phyloP scores from a whole-genome alignment of 2,797 vertebrate genomes.

The Lacerta viridis region DNA sequence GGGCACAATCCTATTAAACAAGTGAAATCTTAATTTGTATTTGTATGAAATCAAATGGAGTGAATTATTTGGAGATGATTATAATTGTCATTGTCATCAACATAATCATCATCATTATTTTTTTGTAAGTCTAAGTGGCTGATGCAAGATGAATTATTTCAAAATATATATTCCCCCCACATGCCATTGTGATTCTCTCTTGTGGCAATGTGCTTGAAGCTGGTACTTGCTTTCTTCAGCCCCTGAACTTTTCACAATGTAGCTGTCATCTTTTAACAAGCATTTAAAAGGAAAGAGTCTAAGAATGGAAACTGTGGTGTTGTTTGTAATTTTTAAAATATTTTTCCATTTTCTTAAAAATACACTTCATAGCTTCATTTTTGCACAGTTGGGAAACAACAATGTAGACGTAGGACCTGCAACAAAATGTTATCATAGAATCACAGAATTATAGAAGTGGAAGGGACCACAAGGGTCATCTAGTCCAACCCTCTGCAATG shows the following conservation, averaged over 20 bases:
- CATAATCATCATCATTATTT: constrained; percentile 77
- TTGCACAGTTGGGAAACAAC: neutral
- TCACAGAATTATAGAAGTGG: too few relatives aligned
- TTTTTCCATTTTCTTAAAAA: neutral
- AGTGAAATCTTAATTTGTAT: constrained; percentile 75
- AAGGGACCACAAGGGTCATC: too few relatives aligned
- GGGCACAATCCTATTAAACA: constrained; percentile 70
- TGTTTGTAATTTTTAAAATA: neutral
- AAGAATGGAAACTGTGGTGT: constrained; percentile 38
- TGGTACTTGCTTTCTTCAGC: constrained; percentile 69
- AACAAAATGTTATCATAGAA: neutral
- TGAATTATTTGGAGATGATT: constrained; percentile 78
- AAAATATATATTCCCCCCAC: constrained; percentile 63
- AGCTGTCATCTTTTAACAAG: constrained; percentile 66
- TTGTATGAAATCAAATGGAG: constrained; percentile 73
- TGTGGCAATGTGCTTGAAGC: constrained; percentile 45
- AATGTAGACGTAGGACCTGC: neutral
- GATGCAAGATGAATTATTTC: constrained; percentile 56
- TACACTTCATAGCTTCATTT: neutral
- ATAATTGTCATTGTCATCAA: constrained; percentile 74
- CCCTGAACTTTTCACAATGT: constrained; percentile 67
- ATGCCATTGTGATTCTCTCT: constrained; percentile 73
- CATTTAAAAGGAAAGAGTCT: constrained; percentile 52
- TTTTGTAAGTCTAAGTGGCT: constrained; percentile 75
- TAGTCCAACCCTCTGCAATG: too few relatives aligned